These are phyloP conservation scores for Coelogynopora nodosa DNA, from an alignment of 2,888 invertebrate species.

Conservation along the genomic window DNA sequence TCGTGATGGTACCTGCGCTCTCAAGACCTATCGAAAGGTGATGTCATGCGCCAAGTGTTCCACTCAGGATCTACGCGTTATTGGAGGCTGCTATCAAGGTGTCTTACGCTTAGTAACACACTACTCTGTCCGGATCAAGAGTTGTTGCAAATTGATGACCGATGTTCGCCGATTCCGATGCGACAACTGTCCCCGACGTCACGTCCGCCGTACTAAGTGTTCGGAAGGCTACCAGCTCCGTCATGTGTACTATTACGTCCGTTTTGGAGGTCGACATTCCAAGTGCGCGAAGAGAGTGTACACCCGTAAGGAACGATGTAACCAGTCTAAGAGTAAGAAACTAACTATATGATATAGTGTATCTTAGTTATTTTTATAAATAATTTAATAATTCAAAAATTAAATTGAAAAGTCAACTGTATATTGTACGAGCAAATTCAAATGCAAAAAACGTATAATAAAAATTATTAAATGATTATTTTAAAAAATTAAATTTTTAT, in stretches of 20 bases:
- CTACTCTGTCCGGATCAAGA: slow-evolving; percentile 33
- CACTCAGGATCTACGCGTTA: slow-evolving; percentile 25
- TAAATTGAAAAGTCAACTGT: neutral
- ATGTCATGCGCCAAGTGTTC: slow-evolving; percentile 34
- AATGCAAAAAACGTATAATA: no score
- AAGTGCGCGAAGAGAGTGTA: slow-evolving; percentile 30
- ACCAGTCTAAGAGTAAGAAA: neutral
- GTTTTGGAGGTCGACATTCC: neutral
- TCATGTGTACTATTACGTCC: slow-evolving; percentile 31
- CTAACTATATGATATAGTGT: neutral
- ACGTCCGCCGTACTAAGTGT: slow-evolving; percentile 18
- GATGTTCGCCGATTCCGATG: slow-evolving; percentile 32
- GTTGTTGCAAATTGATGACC: slow-evolving; percentile 9
- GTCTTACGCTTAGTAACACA: slow-evolving; percentile 7
- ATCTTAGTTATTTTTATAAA: neutral
- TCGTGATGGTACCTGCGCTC: slow-evolving; percentile 29
- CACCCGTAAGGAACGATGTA: slow-evolving; percentile 25
- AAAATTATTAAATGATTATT: no score
- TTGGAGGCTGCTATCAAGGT: slow-evolving; percentile 35
- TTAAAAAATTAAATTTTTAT: neutral
- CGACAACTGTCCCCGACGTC: slow-evolving; percentile 40
- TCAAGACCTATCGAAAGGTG: slow-evolving; percentile 27
- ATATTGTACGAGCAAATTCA: neutral
- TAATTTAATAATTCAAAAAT: neutral
- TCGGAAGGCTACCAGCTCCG: slow-evolving; percentile 38